Conservation (phyloP, 2,113 vertebrate species). For the Urocynchramus pylzowi region DNA sequence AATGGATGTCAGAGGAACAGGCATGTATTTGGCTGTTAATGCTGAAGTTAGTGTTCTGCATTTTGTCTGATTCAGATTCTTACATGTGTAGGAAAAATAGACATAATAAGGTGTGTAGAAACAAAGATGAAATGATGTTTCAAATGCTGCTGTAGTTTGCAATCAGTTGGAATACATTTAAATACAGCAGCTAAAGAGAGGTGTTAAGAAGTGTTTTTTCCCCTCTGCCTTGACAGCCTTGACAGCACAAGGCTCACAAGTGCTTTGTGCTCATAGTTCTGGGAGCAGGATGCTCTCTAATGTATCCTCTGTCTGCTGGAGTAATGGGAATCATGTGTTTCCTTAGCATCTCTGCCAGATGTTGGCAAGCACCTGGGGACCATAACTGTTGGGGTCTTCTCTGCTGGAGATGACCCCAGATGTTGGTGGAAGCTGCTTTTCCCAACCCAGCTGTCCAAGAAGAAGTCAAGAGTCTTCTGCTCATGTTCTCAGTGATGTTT, state of each 20-base stretch:
- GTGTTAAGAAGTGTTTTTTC: background rate
- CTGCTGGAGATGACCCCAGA: too few relatives aligned
- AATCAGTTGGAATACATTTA: background rate
- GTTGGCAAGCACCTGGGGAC: background rate
- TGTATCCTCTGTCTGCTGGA: background rate
- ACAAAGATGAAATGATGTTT: background rate
- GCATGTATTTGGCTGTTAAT: background rate
- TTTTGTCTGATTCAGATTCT: background rate
- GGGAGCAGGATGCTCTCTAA: background rate
- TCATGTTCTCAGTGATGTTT: too few relatives aligned
- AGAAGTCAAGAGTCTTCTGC: too few relatives aligned
- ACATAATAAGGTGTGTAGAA: background rate
- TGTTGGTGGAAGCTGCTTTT: too few relatives aligned
- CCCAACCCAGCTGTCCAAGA: too few relatives aligned
- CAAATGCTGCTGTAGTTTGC: background rate
- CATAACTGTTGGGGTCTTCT: too few relatives aligned
- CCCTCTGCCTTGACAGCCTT: background rate
- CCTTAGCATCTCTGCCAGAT: background rate
- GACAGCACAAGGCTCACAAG: background rate
- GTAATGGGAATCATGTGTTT: background rate
- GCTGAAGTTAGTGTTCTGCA: background rate
- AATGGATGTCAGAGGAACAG: background rate
- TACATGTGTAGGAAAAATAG: rapidly evolving
- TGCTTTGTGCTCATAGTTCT: background rate
- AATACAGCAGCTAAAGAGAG: background rate